Evolutionary conservation across 2,888 invertebrate genomes (phyloP), one percentile per base, ranked within the genome.

Genomic region (Pristionchus exspectatus): DNA sequence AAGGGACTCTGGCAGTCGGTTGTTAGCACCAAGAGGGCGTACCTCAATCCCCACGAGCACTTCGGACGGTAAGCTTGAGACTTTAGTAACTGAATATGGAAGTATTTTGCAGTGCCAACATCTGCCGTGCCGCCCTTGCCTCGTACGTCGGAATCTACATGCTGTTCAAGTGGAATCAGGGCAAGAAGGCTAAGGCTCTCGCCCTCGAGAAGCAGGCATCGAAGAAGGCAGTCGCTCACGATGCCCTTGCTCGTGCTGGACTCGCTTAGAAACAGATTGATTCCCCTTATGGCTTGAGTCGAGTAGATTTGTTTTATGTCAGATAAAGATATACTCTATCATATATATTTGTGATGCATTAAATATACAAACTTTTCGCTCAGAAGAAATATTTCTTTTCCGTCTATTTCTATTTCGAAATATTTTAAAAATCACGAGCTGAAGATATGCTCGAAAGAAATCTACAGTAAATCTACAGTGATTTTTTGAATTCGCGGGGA

Each of bases 21-120:
- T 88, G 93, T 94, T 90, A 92, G 90, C 91, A 92, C 93, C 91
- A 91, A 92, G 90, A 85, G 93, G 89, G 83, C 92, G 50, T 94
- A 93, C 90, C 90, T 94, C 90, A 94, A 94, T 91, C 94, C 94
- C 69, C 94, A 94, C 87, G 94, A 94, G 92, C 93, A 94, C 90
- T 94, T 93, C 91, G 94, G 94, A 92, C 89, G 66, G 90, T 89
- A 59, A 24, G 56, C 84, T n/a, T 12, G 5, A 18, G 16, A 56
- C 16, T n/a, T 18, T 24, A 33, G 27, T 16, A 72, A 2, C 27
- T 30, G 24, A 44, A 27, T 84, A 77, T 38, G 10, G 44, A 88
- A 21, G 2, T 24, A 21, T 59, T 18, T 59, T 88, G 30, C 77
- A 88, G 94, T 89, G 93, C 93, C 89, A 94, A 94, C 91, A 94